Evolutionary conservation across 2,113 vertebrate genomes (phyloP), one percentile per base, ranked within the genome.

Genomic region (Machaerirhynchus nigripectus): DNA sequence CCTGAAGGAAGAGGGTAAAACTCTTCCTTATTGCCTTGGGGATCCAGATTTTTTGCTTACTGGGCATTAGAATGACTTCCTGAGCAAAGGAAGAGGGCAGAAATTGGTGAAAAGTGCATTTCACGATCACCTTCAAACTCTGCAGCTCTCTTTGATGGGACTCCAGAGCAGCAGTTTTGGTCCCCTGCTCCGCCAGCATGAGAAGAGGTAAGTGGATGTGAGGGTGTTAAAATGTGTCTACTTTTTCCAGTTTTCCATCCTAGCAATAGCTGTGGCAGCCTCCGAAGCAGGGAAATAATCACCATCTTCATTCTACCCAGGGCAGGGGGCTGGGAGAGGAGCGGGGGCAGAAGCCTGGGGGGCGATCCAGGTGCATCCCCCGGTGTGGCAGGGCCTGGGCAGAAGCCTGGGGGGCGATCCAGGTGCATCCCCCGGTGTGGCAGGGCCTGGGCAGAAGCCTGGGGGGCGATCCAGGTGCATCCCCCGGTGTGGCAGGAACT

Each of bases 171-270:
- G 28, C 49, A 35, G 4, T 28, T 67, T 14, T 8, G 33, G 15
- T 44, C 6, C 42, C 14, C 39, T 52, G 35, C 30, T 80, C n/a
- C 10, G 33, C 37, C 18, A 35, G 30, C 0, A 0, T 4, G 14
- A 28, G 33, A 50, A 78, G 80, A 69, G 67, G 79, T 73, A 56
- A 31, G 50, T 44, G 70, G 11, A 26, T 44, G 17, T 35, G 37
- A 68, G 9, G 2, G 7, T 24, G 13, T 63, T 81, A 55, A 85
- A 77, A 47, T 19, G 18, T 23, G 63, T 22, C 21, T n/a, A 6
- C 50, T 46, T 53, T 40, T 67, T 3, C 31, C 53, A 40, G 8
- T 75, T 67, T 35, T 24, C 60, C 22, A 30, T 77, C 18, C 1
- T 2, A 21, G 55, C 65, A 27, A 24, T 6, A 87, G 50, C 47